Conservation (phyloP, 2,888 invertebrate species). For the Leptinotarsa tumamoca region DNA sequence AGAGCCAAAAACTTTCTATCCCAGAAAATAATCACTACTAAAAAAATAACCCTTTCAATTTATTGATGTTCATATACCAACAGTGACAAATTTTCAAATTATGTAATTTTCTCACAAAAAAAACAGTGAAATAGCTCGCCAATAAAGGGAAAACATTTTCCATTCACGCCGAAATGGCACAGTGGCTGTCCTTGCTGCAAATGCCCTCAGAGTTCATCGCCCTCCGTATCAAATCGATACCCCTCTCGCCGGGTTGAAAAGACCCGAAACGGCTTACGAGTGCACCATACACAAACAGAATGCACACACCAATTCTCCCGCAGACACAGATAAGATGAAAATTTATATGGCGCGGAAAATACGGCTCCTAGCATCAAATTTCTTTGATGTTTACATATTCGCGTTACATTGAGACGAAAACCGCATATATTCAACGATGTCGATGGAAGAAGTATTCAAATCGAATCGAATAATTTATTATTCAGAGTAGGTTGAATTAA, state of each 20-base stretch:
- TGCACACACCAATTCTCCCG: conserved; percentile 15
- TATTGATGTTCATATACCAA: too few species aligned
- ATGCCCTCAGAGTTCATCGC: conserved; percentile 37
- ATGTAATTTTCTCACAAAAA: too few species aligned
- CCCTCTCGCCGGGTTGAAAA: conserved; percentile 10
- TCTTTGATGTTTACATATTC: conserved; percentile 1
- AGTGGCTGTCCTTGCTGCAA: conserved; percentile 14
- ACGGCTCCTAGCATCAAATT: conserved; percentile 12
- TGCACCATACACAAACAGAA: conserved; percentile 24
- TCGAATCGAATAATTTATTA: too few species aligned
- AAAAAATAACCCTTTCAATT: too few species aligned
- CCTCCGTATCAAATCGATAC: conserved; percentile 43
- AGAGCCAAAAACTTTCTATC: too few species aligned
- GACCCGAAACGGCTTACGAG: conserved; percentile 23
- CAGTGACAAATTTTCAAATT: too few species aligned
- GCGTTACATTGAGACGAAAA: neutral
- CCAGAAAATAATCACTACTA: too few species aligned
- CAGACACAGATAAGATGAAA: conserved; percentile 26
- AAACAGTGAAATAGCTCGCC: too few species aligned
- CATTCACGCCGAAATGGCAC: neutral
- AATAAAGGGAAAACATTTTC: too few species aligned
- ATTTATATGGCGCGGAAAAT: conserved; percentile 22
- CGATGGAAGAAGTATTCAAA: too few species aligned
- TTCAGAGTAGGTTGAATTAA: too few species aligned
- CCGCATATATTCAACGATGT: too few species aligned